A percentile compares a stretch with the other conserved stretches of the same genome.
Evolutionary conservation across 2,888 invertebrate genomes (phyloP).

Genomic region (Nineta flava): DNA sequence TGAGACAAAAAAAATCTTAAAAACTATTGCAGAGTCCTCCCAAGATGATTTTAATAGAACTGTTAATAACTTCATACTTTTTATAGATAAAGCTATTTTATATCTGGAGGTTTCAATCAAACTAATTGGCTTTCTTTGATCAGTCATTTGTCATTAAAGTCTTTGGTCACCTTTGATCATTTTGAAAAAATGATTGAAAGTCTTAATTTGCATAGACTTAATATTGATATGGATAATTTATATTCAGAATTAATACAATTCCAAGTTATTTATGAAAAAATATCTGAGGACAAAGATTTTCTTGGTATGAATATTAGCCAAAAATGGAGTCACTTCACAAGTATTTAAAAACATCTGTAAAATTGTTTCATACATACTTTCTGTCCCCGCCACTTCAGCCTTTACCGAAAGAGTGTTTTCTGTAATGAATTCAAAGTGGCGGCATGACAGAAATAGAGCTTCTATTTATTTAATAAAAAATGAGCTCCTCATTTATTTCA

Average conservation of each 20-base stretch:
- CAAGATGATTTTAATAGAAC: neutral
- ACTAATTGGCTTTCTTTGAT: neutral
- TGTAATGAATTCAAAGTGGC: too few relatives aligned
- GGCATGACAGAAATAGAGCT: too few relatives aligned
- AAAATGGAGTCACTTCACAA: neutral
- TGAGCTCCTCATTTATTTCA: too few relatives aligned
- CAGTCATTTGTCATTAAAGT: neutral
- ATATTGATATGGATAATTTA: neutral
- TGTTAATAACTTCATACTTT: neutral
- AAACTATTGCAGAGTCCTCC: neutral
- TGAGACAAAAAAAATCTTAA: neutral
- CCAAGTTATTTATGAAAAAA: neutral
- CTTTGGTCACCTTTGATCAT: neutral
- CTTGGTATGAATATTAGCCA: neutral
- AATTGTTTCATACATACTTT: neutral
- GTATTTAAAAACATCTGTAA: neutral
- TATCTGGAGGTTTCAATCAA: neutral
- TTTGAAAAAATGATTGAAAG: neutral
- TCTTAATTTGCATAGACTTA: neutral
- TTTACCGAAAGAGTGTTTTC: neutral
- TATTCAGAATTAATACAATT: neutral
- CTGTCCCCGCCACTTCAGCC: neutral
- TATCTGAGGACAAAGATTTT: neutral
- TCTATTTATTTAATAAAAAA: too few relatives aligned
- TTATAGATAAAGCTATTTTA: neutral